Base-by-base conservation (phyloP, 2,797 vertebrate genomes). In the Lophius americanus region DNA sequence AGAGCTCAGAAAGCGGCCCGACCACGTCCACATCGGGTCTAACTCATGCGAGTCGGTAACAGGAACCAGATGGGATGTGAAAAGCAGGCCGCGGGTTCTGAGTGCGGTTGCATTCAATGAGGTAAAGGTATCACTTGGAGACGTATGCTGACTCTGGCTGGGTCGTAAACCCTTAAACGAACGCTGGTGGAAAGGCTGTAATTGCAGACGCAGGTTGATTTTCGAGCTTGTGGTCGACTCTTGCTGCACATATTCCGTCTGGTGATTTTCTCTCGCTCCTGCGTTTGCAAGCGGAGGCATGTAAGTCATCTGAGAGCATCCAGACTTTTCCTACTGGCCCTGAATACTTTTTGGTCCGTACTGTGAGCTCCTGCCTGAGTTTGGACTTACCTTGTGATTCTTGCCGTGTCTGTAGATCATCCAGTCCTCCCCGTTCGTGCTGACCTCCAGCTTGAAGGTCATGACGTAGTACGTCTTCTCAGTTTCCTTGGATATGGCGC, bases 381-480 rank as follows among this genome's bases (percentile, higher is more conserved):
- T 32, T n/a, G 35, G 23, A 46, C 81, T 51, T 92, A 98, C 98
- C 96, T 99, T 99, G 47, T 98, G 97, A 88, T 98, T 98, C 92
- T 98, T 99, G 87, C 96, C 97, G 0, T 99, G 96, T 32, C 98
- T 93, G 88, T 98, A 99, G 75, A 97, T 93, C 97, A 98, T 99
- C 98, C 98, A 99, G 92, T 99, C 98, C 76, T 99, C 97, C 0
- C 98, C 98, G 0, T 98, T 99, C 44, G 98, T 98, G 94, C 98
- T 99, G 92, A 98, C 94, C 88, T 99, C 98, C 81, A 99, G 89
- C 84, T 98, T 99, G 88, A 98, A 99, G 36, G 95, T 94, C 73
- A 94, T 96, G 72, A 99, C 95, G 6, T 95, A 96, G 85, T 99
- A 99, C 12, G 93, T 93, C 67, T 94, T 97, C 73, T 95, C 93